phyloP scores from a whole-genome alignment of 2,888 invertebrate species.

The Acleris laterana region DNA sequence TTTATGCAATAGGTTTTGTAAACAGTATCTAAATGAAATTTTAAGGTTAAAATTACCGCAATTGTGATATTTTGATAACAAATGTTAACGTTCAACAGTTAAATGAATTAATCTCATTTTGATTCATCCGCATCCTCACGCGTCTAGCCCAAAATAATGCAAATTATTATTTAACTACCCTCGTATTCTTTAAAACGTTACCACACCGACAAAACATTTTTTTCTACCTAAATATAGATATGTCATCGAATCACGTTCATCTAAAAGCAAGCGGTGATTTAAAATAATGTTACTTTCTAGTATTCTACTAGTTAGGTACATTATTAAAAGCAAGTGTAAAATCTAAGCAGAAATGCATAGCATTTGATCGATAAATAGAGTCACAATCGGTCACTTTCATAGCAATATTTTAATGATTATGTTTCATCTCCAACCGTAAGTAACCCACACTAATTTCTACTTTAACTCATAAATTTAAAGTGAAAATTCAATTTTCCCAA shows the following conservation, averaged over 20 bases:
- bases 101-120: conserved; percentile 17
- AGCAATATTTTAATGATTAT: conserved; percentile 29
- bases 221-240: conserved; percentile 81
- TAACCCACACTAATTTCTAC: conserved; percentile 28
- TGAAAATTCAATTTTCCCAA: conserved; percentile 26
- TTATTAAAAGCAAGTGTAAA: conserved; percentile 40
- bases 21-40: conserved; percentile 23
- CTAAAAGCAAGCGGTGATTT: conserved; percentile 74
- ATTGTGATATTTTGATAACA: conserved; percentile 10
- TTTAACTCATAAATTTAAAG: conserved; percentile 19
- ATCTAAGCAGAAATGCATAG: conserved; percentile 7
- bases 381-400: conserved; percentile 33
- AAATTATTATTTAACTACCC: conserved; percentile 49
- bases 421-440: conserved; percentile 18
- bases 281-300: conserved; percentile 42
- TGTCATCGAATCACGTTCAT: conserved; percentile 81
- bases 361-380: conserved; percentile 23
- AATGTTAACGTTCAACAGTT: conserved; percentile 19
- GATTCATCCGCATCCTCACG: conserved; percentile 34
- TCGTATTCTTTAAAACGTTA: conserved; percentile 52
- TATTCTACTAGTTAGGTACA: conserved; percentile 38
- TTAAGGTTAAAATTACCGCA: conserved; percentile 16
- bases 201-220: conserved; percentile 73
- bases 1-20: conserved; percentile 9
- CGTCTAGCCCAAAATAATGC: conserved; percentile 39